Percentiles rank a stretch among this genome's conserved stretches.
phyloP scores from a whole-genome alignment of 2,888 invertebrate species.

The Malachius bipustulatus region DNA sequence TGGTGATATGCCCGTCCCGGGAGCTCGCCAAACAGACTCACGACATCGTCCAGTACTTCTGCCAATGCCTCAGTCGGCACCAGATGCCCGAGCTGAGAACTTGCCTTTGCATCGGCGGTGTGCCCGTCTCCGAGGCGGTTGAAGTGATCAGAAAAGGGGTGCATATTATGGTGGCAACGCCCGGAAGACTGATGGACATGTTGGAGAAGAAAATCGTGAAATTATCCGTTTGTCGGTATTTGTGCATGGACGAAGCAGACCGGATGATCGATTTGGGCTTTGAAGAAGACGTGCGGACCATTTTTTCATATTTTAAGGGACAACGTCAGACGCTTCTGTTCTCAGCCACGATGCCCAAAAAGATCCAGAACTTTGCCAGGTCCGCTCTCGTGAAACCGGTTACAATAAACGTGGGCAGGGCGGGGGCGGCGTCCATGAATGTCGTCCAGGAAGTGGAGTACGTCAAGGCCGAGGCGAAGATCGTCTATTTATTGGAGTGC shows the following conservation, averaged over 20 bases:
- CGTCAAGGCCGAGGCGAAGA: slow-evolving; percentile 93
- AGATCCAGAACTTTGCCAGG: slow-evolving; percentile 95
- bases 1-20: slow-evolving; percentile 94
- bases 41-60: slow-evolving; percentile 82
- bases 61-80: slow-evolving; percentile 54
- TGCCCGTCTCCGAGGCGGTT: slow-evolving; percentile 84
- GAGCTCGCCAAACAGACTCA: slow-evolving; percentile 95
- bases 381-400: slow-evolving; percentile 94
- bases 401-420: slow-evolving; percentile 96
- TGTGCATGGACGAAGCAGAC: slow-evolving; percentile 98
- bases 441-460: slow-evolving; percentile 91
- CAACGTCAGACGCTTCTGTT: slow-evolving; percentile 95
- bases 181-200: slow-evolving; percentile 97
- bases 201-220: slow-evolving; percentile 92
- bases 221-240: slow-evolving; percentile 85
- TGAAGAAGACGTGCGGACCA: slow-evolving; percentile 96
- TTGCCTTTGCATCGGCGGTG: slow-evolving; percentile 91
- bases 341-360: slow-evolving; percentile 99
- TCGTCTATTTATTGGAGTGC: slow-evolving; percentile 86
- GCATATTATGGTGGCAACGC: slow-evolving; percentile 92
- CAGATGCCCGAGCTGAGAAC: slow-evolving; percentile 77
- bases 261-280: slow-evolving; percentile 99
- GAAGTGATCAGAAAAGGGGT: slow-evolving; percentile 66
- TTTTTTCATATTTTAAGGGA: slow-evolving; percentile 97
- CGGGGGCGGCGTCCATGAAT: slow-evolving; percentile 94